Base-by-base conservation (phyloP, 1,140 invertebrate genomes). In the Drosophila kikkawai region DNA sequence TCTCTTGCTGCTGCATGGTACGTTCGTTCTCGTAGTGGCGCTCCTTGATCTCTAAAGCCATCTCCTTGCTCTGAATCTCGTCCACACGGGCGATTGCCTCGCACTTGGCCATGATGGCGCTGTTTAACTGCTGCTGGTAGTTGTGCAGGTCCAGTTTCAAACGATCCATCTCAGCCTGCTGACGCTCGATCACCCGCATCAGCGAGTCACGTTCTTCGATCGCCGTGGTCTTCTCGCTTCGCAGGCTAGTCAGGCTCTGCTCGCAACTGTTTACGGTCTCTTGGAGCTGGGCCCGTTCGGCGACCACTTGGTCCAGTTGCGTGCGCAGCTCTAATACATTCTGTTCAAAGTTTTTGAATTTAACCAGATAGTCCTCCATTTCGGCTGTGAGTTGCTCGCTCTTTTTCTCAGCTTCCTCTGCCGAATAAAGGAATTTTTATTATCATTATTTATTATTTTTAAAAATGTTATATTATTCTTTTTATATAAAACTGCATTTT, bases 1-100 rank as follows among this genome's bases (percentile, higher is more conserved):
- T 95, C 94, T 98, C 96, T 78, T 96, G 95, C 73, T 95, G 94
- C 22, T 97, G 87, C 58, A 97, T 94, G 12, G 93, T 93, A 71
- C 95, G 95, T 93, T 98, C 97, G 92, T 97, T 96, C 78, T 97
- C 96, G 48, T 98, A 93, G n/a, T 96, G 94, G 85, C 96, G 96
- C 93, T 98, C 97, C 93, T 96, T 96, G 86, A 95, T 96, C 73
- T 98, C 95, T 26, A 97, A 91, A 11, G 95, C 95, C 26, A 97
- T 93, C 93, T 98, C 96, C 82, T 96, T 95, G 75, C 96, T 96
- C 76, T 96, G 94, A 19, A 97, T 93, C 93, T 98, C 97, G 93
- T 98, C 96, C 56, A 96, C 94, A 53, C 96, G 94, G 17, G 95
- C 95, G 29, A 98, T 91, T 7, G 97, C 97, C 93, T 97, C 96